Base-by-base conservation (phyloP, 2,113 vertebrate genomes). In the Eretmochelys imbricata region DNA sequence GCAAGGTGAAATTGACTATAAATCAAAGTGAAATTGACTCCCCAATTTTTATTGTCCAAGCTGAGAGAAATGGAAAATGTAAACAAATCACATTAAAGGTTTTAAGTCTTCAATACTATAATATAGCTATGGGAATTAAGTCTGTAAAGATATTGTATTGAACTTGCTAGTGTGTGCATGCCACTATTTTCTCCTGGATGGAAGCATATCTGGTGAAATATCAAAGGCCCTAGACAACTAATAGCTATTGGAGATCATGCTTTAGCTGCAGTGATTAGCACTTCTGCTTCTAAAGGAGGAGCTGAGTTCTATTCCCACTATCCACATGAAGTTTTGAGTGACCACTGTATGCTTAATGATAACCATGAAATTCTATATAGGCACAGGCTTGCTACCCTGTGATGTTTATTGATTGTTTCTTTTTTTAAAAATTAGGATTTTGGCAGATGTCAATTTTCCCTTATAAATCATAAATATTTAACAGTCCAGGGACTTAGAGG, bases 181-280 rank as follows among this genome's bases (percentile, higher is more conserved):
- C 65, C 10, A 12, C 84, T 75, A 89, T 38, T 87, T 85, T 87
- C 62, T 55, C 83, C 86, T 62, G 54, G 35, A 79, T 91, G 84
- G 80, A 87, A 92, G 54, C 49, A 87, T 84, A 93, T 65, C 42
- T 42, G 86, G 50, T 85, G 78, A 88, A 92, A 91, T 80, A 57
- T 76, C 27, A 20, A 24, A 80, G 95, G 81, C 46, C 76, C 85
- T 91, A 95, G 93, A 94, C 90, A 97, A 95, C 81, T 48, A 89
- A 85, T 89, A 83, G 84, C 75, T 92, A 29, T 72, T 65, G 85
- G 79, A 91, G 19, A 48, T 90, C 65, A 75, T 84, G 46, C 38
- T 86, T 86, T 81, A 38, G 35, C 1, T 0, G 51, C 89, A 46
- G 24, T 38, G 25, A 29, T 85, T 92, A 88, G 62, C 81, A 25